Evolutionary conservation across 1,140 invertebrate genomes (phyloP), one percentile per base, ranked within the genome.

Genomic region (Elysia chlorotica): DNA sequence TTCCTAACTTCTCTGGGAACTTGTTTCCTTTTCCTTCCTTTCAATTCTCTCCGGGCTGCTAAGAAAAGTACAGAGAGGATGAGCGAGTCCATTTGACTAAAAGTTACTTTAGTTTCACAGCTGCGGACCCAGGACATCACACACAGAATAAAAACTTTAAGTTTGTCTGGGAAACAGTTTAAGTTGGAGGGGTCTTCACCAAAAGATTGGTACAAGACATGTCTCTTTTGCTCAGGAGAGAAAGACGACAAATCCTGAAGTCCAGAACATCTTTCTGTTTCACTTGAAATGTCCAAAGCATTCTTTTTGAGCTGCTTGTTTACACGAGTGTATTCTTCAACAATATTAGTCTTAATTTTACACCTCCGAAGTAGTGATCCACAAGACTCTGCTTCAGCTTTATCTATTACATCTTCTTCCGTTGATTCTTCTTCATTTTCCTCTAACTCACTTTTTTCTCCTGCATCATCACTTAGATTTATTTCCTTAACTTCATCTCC

Each of bases 101-200:
- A 37, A 25, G 74, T 75, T 5, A 81, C 73, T 65, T 77, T 74
- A 6, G 85, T 82, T 23, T 66, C 31, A 37, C 82, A 70, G 83
- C 90, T 89, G 81, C 84, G 87, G 56, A 89, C 83, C 93, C 93
- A 94, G 87, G 91, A 94, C 10, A 92, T 87, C 1, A 93, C 85
- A 19, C 89, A 85, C 48, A 91, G 84, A 61, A 93, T 85, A 74
- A 91, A 91, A 14, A 95, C 78, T 79, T 90, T 89, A 85, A 92
- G 90, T 71, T 91, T 87, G 30, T 83, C 41, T n/a, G 14, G 92
- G 91, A 59, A 94, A 81, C 19, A 85, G 61, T 1, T 89, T 69
- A 31, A 88, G n/a, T n/a, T n/a, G n/a, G n/a, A n/a, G n/a, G n/a
- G n/a, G n/a, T n/a, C n/a, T n/a, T n/a, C n/a, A n/a, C n/a, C n/a